Conservation (phyloP, 2,797 vertebrate genomes). For the Rhodeus uyekii region DNA sequence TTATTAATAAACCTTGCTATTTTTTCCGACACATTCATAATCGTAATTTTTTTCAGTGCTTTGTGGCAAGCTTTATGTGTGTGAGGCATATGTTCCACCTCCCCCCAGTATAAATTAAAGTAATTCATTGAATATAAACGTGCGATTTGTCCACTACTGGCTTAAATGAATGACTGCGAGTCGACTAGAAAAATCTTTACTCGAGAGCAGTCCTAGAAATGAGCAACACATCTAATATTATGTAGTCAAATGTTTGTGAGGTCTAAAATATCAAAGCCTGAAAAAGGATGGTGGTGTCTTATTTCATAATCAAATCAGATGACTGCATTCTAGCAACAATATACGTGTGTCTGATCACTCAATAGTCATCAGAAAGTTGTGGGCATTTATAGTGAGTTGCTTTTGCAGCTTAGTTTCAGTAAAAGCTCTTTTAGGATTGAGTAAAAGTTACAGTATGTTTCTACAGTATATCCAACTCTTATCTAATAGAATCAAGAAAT, state of each 20-base stretch:
- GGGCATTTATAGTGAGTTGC: neutral
- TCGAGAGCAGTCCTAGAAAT: neutral
- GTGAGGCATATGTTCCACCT: too few relatives aligned
- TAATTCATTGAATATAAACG: too few relatives aligned
- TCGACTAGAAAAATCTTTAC: too few relatives aligned
- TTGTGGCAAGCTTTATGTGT: too few relatives aligned
- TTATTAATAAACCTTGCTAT: too few relatives aligned
- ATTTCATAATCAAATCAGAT: conserved; percentile 11
- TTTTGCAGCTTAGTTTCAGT: neutral
- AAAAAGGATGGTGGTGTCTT: neutral
- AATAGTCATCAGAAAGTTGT: neutral
- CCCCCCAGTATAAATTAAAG: too few relatives aligned
- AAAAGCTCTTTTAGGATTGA: neutral
- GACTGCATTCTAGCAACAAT: neutral
- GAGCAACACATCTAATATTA: neutral
- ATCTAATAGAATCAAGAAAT: conserved; percentile 2
- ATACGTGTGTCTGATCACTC: neutral
- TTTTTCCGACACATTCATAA: too few relatives aligned
- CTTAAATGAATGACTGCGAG: too few relatives aligned
- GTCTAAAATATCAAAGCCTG: conserved; percentile 12
- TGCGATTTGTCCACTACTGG: too few relatives aligned
- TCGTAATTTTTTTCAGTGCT: too few relatives aligned
- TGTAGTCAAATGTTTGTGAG: neutral
- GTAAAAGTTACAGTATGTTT: neutral
- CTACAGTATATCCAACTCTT: conserved; percentile 5